phyloP scores from a whole-genome alignment of 2,797 vertebrate species.

The Melanotaenia trifasciata region DNA sequence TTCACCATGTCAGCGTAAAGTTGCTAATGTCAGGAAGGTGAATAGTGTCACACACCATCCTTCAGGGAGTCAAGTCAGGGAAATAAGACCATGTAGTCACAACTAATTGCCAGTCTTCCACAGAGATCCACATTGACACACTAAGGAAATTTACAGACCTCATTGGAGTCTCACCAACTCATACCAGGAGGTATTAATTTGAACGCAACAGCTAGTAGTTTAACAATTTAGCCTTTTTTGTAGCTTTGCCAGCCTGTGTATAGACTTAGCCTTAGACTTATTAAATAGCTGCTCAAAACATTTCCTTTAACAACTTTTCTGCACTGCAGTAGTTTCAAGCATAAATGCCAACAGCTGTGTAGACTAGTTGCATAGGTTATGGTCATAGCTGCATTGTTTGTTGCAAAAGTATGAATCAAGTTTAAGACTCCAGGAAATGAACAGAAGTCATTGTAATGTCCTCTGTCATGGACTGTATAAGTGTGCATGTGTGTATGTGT shows the following conservation, averaged over 20 bases:
- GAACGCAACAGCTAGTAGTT: background rate
- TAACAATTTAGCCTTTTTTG: background rate
- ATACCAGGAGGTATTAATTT: background rate
- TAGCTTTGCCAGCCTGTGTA: background rate
- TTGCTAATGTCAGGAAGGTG: background rate
- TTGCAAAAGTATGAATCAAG: background rate
- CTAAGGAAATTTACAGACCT: background rate
- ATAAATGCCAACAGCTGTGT: background rate
- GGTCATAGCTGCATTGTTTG: background rate
- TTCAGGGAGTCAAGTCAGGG: background rate
- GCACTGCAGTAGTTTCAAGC: background rate
- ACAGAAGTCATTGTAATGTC: background rate
- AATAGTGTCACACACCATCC: background rate
- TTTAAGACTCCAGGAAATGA: background rate
- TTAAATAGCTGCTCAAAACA: background rate
- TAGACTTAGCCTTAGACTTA: background rate
- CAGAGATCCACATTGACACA: background rate
- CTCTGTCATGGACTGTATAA: constrained; percentile 5
- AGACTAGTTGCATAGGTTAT: background rate
- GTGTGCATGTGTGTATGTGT: constrained; percentile 17
- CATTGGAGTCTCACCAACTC: background rate
- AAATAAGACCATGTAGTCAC: background rate
- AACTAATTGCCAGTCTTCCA: background rate
- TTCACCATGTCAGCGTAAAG: background rate
- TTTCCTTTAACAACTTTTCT: background rate